A percentile compares a stretch with the other conserved stretches of the same genome.
Conservation (phyloP, 2,113 vertebrate genomes). For the Rhipidura dahli region DNA sequence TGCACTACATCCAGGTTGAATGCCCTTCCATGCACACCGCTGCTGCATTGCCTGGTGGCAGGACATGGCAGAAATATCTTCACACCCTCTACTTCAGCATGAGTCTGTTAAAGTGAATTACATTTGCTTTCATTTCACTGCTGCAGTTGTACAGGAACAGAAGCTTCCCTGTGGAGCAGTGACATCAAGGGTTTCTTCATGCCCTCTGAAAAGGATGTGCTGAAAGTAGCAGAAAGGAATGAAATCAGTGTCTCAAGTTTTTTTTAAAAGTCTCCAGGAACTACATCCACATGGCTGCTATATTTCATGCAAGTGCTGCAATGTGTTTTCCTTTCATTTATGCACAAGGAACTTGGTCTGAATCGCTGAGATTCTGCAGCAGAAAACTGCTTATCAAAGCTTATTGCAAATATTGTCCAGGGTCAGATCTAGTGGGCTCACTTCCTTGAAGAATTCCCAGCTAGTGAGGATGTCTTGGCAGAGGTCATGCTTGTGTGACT, state of each 20-base stretch:
- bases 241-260: neutral
- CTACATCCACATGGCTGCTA: neutral
- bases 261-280: neutral
- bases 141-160: neutral
- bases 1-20: too few species aligned
- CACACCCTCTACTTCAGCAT: neutral
- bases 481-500: slow-evolving; percentile 37
- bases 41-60: too few species aligned
- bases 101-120: neutral
- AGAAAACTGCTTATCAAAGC: neutral
- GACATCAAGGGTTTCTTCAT: neutral
- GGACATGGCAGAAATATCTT: neutral
- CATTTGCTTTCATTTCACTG: neutral
- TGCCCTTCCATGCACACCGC: too few species aligned
- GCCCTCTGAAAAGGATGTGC: neutral
- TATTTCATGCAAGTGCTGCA: slow-evolving; percentile 1
- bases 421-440: neutral
- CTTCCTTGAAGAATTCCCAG: slow-evolving; percentile 56
- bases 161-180: neutral
- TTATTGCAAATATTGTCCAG: neutral
- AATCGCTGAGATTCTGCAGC: neutral
- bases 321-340: neutral
- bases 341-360: neutral
- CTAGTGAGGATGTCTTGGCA: slow-evolving; percentile 56
- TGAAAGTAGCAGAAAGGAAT: neutral